Percentiles rank a stretch among this genome's conserved stretches.
Evolutionary conservation across 2,888 invertebrate species (phyloP).

Genomic region (Yponomeuta cagnagella): DNA sequence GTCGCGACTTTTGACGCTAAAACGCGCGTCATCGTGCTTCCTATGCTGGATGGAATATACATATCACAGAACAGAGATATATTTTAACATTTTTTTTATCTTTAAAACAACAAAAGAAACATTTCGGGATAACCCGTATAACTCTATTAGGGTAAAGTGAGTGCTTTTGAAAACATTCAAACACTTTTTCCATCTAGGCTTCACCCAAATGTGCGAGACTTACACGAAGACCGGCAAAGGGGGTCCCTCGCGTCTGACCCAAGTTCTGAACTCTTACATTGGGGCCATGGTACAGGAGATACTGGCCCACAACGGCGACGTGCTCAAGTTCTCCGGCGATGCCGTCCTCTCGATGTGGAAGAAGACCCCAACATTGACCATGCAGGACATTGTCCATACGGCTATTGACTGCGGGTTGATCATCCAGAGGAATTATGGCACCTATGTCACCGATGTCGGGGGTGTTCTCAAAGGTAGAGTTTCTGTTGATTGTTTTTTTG

Average conservation of each 20-base stretch:
- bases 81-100: no score
- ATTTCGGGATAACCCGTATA: no score
- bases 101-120: no score
- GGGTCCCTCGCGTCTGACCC: constrained; percentile 82
- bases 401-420: constrained; percentile 81
- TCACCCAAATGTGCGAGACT: constrained; percentile 79
- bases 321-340: constrained; percentile 81
- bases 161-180: no score
- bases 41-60: no score
- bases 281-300: constrained; percentile 83
- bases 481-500: neutral
- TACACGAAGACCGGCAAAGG: constrained; percentile 79
- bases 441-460: constrained; percentile 77
- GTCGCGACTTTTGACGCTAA: no score
- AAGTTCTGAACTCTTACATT: constrained; percentile 82
- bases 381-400: constrained; percentile 77
- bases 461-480: constrained; percentile 70
- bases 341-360: constrained; percentile 82
- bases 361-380: constrained; percentile 61
- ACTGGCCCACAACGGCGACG: constrained; percentile 78
- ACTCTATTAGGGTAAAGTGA: no score
- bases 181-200: constrained; percentile 52
- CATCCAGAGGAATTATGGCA: constrained; percentile 80
- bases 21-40: no score
- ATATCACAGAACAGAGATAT: no score